These are phyloP conservation scores for Ptilorrhoa leucosticta DNA, from an alignment of 2,113 vertebrate species.

Conservation along the genomic window DNA sequence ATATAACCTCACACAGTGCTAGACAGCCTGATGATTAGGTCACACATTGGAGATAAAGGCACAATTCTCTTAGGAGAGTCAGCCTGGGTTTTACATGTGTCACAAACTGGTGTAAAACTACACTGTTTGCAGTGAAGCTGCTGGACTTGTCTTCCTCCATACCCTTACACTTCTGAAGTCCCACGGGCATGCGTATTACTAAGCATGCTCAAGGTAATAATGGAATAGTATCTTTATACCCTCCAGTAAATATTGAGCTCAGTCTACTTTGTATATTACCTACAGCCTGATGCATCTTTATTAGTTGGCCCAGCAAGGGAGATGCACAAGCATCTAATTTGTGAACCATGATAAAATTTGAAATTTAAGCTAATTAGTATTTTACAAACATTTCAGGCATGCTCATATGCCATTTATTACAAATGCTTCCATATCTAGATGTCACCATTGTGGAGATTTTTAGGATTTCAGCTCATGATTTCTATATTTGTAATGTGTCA, in stretches of 20 bases:
- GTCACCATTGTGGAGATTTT: not conserved
- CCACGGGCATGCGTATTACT: accelerated
- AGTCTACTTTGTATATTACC: not conserved
- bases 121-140: not conserved
- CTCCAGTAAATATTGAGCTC: not conserved
- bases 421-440: not conserved
- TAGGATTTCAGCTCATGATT: not conserved
- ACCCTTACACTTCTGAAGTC: not conserved
- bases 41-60: not conserved
- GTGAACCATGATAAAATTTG: not conserved
- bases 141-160: not conserved
- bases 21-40: not conserved
- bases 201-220: not conserved
- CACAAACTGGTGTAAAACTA: not conserved
- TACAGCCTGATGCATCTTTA: not conserved
- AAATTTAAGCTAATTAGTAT: not conserved
- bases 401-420: not conserved
- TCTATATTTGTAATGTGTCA: not conserved
- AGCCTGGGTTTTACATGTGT: not conserved
- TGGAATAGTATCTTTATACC: not conserved
- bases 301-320: not conserved
- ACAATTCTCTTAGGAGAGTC: not conserved
- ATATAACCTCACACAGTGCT: not conserved
- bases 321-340: not conserved
- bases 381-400: not conserved